Percentiles rank a stretch among this genome's conserved stretches.
Conservation (phyloP, 2,797 vertebrate species). For the Heliangelus exortis region DNA sequence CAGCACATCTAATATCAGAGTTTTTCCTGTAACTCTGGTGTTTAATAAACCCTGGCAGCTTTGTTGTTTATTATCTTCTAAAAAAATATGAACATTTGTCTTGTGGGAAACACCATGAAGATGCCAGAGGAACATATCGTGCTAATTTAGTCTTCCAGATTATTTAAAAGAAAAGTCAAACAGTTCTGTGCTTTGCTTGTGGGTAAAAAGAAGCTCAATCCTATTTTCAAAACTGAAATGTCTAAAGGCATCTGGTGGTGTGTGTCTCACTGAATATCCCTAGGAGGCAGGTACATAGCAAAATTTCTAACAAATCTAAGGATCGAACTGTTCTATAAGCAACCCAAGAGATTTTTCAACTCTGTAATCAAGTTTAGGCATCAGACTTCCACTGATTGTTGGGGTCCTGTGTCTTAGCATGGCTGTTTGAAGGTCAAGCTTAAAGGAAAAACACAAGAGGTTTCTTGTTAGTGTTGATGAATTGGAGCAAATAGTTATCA, state of each 20-base stretch:
- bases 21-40: not conserved
- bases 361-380: not conserved
- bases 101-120: not conserved
- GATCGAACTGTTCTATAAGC: not conserved
- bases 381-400: not conserved
- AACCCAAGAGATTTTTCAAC: not conserved
- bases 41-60: not conserved
- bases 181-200: not conserved
- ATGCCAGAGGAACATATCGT: not conserved
- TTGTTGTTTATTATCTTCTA: not conserved
- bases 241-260: not conserved
- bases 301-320: not conserved
- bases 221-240: not conserved
- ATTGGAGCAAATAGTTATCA: not conserved
- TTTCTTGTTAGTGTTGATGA: not conserved
- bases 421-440: conserved; percentile 7
- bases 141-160: not conserved
- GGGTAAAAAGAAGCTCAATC: not conserved
- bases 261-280: not conserved
- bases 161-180: not conserved
- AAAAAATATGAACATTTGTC: not conserved
- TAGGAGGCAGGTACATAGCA: not conserved
- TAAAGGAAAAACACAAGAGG: not conserved
- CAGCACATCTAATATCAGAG: not conserved
- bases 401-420: not conserved